These are phyloP conservation scores for Spodoptera frugiperda DNA, from an alignment of 1,140 invertebrate species.

Conservation along the genomic window DNA sequence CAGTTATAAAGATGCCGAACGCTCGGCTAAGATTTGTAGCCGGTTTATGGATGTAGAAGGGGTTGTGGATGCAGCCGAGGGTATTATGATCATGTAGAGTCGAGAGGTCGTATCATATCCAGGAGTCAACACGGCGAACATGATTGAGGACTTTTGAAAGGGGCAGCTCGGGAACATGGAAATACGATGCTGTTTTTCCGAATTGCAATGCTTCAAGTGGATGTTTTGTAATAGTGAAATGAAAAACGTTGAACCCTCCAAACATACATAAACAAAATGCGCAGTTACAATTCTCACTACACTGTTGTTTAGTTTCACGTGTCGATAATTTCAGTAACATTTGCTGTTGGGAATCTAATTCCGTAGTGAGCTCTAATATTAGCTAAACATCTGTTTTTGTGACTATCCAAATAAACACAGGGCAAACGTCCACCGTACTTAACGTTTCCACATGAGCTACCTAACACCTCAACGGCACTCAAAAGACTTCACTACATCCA, in stretches of 20 bases:
- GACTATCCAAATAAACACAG: conserved; percentile 28
- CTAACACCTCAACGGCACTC: conserved; percentile 45
- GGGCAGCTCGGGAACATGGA: conserved; percentile 64
- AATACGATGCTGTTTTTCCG: conserved; percentile 62
- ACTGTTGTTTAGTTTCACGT: neutral
- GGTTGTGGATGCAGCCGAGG: conserved; percentile 77
- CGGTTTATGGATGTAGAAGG: conserved; percentile 84
- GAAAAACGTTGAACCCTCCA: neutral
- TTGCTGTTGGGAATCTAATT: neutral
- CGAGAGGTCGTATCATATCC: conserved; percentile 79
- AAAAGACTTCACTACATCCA: conserved; percentile 39
- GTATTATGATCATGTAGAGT: conserved; percentile 83
- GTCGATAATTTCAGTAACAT: neutral
- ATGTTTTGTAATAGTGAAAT: conserved; percentile 39
- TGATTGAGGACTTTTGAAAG: conserved; percentile 78
- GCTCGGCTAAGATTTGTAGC: conserved; percentile 80
- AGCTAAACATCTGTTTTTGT: conserved; percentile 12
- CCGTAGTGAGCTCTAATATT: neutral
- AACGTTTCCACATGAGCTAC: conserved; percentile 29
- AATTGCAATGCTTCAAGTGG: conserved; percentile 56
- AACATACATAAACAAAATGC: conserved; percentile 1
- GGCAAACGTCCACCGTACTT: conserved; percentile 21
- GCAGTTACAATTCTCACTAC: neutral
- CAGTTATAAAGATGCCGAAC: conserved; percentile 84
- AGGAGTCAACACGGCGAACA: conserved; percentile 82